Evolutionary conservation across 1,140 invertebrate genomes (phyloP), one percentile per base, ranked within the genome.

Genomic region (Bombus confusus): DNA sequence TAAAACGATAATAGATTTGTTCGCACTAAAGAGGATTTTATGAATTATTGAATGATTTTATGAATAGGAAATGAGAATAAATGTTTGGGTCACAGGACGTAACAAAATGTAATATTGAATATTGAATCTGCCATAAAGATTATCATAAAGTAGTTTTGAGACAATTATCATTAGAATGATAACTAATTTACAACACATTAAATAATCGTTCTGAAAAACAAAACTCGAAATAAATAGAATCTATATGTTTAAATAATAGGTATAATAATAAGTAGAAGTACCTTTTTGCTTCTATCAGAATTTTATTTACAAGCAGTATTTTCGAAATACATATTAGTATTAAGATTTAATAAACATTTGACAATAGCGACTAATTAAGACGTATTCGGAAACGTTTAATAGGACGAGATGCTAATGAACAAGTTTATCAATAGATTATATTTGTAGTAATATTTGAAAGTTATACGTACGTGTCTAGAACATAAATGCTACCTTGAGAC

Each of bases 301-400:
- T 72, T 80, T 47, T 79, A 85, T 85, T 72, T 85, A 85, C 83
- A 85, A 85, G 69, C 62, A 68, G 34, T 68, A 76, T 10, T 75
- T 37, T 83, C 41, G 39, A 66, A 22, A 83, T 59, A 59, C 25
- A 52, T 62, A 41, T 31, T 52, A 47, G 6, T 62, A 34, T 37
- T 31, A 52, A 2, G 22, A 41, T 82, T 83, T 59, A 71, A 71
- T 52, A 78, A 73, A 69, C 31, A 78, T 69, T 43, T n/a, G 18
- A 64, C 37, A 69, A 52, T 78, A 78, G 12, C 75, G 13, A 59
- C 66, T 78, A 69, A 69, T 69, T 76, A 41, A 43, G 9, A 41
- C 28, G 39, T 41, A 41, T 52, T 47, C 18, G 12, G 34, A 62
- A 72, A 73, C 34, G 8, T 18, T 80, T 2, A 85, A 39, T 41